Evolutionary conservation across 2,113 vertebrate species (phyloP).

Genomic region (Muscicapa adusta): DNA sequence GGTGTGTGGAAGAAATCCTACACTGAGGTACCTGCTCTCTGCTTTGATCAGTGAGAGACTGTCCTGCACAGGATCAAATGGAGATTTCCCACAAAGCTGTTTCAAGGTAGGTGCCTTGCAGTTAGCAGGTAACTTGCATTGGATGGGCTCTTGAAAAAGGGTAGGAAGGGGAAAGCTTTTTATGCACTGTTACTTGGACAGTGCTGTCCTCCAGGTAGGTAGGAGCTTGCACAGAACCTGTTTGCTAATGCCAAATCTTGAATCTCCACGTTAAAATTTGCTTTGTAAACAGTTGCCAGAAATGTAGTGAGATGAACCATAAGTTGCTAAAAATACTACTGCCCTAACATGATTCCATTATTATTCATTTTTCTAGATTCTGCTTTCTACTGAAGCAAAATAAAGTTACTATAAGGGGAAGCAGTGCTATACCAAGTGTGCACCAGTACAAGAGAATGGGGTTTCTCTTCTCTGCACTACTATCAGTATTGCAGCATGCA

Average conservation of each 20-base stretch:
- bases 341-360: neutral
- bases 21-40: neutral
- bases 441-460: neutral
- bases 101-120: neutral
- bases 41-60: neutral
- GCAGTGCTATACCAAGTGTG: neutral
- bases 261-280: rapidly evolving
- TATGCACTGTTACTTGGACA: rapidly evolving
- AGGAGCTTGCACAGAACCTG: neutral
- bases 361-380: neutral
- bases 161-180: neutral
- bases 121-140: neutral
- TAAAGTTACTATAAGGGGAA: neutral
- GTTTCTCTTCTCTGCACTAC: neutral
- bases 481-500: neutral
- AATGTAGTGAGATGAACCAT: neutral
- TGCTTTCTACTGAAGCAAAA: neutral
- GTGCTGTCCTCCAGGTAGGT: neutral
- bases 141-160: neutral
- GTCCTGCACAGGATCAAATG: neutral
- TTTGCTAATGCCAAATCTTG: neutral
- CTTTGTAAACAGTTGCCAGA: neutral
- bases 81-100: neutral
- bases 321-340: neutral
- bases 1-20: rapidly evolving